phyloP scores from a whole-genome alignment of 2,113 vertebrate species.

The Brachionichthys hirsutus region DNA sequence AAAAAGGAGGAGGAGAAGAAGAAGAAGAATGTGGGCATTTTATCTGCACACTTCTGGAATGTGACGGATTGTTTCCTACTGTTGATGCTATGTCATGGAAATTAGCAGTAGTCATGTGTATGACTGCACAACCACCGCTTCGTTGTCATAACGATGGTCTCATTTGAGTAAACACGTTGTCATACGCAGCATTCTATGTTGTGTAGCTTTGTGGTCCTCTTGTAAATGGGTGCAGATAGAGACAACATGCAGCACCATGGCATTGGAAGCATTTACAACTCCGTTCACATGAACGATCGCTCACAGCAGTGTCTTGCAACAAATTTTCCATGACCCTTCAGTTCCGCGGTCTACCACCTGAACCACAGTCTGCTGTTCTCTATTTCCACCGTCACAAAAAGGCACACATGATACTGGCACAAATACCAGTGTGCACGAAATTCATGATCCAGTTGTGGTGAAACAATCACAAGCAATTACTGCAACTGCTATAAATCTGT shows the following conservation, averaged over 20 bases:
- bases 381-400: too few species aligned
- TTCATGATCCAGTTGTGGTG: too few species aligned
- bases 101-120: conserved; percentile 23
- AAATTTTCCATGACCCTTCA: conserved; percentile 4
- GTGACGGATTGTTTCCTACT: conserved; percentile 5
- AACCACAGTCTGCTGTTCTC: too few species aligned
- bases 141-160: conserved; percentile 35
- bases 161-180: conserved; percentile 31
- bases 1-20: not conserved
- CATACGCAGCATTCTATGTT: conserved; percentile 8
- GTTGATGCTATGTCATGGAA: conserved; percentile 26
- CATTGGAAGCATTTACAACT: not conserved
- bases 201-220: not conserved
- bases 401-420: too few species aligned
- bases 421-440: too few species aligned
- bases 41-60: not conserved
- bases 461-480: too few species aligned
- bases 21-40: too few species aligned
- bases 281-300: not conserved
- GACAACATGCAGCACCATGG: not conserved
- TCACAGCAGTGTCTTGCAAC: not conserved
- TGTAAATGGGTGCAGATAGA: conserved; percentile 12
- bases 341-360: not conserved
- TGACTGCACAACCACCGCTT: conserved; percentile 14
- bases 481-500: too few species aligned